Percentiles rank a stretch among this genome's conserved stretches.
Conservation (phyloP, 2,888 invertebrate genomes). For the Catocala nupta region DNA sequence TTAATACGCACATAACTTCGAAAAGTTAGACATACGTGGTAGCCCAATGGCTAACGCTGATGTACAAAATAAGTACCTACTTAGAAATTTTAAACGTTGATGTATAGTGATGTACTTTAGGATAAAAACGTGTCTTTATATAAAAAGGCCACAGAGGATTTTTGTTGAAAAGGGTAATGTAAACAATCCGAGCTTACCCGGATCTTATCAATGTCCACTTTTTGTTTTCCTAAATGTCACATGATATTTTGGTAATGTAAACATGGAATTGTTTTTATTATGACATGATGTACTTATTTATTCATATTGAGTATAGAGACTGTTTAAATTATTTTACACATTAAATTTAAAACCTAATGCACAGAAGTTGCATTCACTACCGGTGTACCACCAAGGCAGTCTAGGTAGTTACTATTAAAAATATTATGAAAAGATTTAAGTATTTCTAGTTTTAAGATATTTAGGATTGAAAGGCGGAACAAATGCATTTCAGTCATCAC, state of each 20-base stretch:
- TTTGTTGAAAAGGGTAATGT: slow-evolving; percentile 58
- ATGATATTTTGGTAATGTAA: slow-evolving; percentile 26
- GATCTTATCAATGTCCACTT: slow-evolving; percentile 55
- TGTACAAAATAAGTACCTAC: neutral
- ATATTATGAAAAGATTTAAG: too few relatives aligned
- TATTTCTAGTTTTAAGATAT: too few relatives aligned
- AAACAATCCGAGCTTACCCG: slow-evolving; percentile 53
- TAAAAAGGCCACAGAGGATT: slow-evolving; percentile 45
- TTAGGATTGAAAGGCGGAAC: too few relatives aligned
- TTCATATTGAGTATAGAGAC: neutral
- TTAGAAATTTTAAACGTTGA: neutral
- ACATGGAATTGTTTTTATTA: slow-evolving; percentile 21
- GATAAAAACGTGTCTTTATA: slow-evolving; percentile 26
- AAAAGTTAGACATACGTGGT: too few relatives aligned
- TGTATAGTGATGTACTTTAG: slow-evolving; percentile 7
- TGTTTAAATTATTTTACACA: neutral
- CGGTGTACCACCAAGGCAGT: too few relatives aligned
- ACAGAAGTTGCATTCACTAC: too few relatives aligned
- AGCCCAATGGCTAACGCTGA: too few relatives aligned
- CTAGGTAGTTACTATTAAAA: too few relatives aligned
- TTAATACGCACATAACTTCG: too few relatives aligned
- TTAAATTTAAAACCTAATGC: too few relatives aligned
- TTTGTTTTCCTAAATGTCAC: slow-evolving; percentile 44
- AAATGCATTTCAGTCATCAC: too few relatives aligned
- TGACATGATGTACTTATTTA: slow-evolving; percentile 1